Evolutionary conservation across 2,888 invertebrate genomes (phyloP).

Genomic region (Pomacea canaliculata): DNA sequence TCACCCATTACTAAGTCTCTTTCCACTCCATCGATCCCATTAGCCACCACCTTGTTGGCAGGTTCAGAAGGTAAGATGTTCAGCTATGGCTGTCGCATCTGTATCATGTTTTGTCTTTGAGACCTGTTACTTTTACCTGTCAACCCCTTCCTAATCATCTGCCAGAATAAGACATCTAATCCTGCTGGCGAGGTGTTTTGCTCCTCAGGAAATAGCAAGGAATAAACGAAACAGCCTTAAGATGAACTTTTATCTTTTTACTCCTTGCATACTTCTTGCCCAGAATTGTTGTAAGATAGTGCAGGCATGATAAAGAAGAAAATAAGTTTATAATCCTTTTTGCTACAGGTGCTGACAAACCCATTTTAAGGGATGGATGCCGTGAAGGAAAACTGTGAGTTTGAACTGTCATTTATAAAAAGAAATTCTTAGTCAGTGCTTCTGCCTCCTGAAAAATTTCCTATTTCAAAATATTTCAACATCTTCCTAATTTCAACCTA

Average conservation of each 20-base stretch:
- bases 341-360: not conserved
- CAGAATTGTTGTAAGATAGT: too few relatives aligned
- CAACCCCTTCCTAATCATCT: too few relatives aligned
- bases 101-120: not conserved
- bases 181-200: too few relatives aligned
- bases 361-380: conserved; percentile 6
- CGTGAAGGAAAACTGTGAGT: conserved; percentile 46
- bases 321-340: not conserved
- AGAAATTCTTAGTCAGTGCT: too few relatives aligned
- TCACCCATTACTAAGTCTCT: conserved; percentile 60
- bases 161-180: too few relatives aligned
- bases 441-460: too few relatives aligned
- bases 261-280: too few relatives aligned
- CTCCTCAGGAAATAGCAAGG: too few relatives aligned
- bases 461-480: not conserved
- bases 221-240: too few relatives aligned
- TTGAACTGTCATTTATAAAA: not conserved
- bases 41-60: conserved; percentile 38
- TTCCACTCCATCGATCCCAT: conserved; percentile 62
- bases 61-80: not conserved
- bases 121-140: not conserved
- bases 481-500: too few relatives aligned
- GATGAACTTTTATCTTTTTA: too few relatives aligned
- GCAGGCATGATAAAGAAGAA: too few relatives aligned
- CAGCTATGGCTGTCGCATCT: not conserved